Percentiles rank a stretch among this genome's conserved stretches.
These are phyloP conservation scores for Bryconaethiops microstoma DNA, from an alignment of 2,797 vertebrate genomes.

Conservation along the genomic window DNA sequence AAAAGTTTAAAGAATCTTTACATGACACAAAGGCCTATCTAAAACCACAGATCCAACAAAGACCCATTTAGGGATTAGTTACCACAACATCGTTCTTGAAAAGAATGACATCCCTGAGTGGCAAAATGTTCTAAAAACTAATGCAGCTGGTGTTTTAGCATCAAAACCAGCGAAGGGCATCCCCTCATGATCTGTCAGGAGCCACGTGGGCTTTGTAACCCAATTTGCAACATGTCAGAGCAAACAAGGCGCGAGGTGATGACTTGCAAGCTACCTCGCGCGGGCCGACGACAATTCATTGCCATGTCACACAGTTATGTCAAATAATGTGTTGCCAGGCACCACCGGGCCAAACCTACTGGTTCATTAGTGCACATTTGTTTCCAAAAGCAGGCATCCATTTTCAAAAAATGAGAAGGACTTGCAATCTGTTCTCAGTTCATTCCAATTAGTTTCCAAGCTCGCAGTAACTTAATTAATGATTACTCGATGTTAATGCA, in stretches of 20 bases:
- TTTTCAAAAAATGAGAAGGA: slow-evolving; percentile 26
- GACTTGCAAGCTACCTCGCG: slow-evolving; percentile 8
- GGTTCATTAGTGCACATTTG: slow-evolving; percentile 10
- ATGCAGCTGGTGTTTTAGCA: not conserved
- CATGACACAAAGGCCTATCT: too few species aligned
- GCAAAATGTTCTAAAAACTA: slow-evolving; percentile 2
- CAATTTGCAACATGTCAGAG: slow-evolving; percentile 35
- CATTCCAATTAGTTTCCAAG: slow-evolving; percentile 42
- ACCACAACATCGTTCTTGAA: not conserved
- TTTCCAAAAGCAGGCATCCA: slow-evolving; percentile 14
- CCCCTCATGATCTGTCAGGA: slow-evolving; percentile 29
- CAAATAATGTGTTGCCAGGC: slow-evolving; percentile 27
- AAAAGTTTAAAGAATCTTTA: too few species aligned
- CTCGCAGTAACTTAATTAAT: slow-evolving; percentile 44
- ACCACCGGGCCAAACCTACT: not conserved
- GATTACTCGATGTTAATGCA: slow-evolving; percentile 41
- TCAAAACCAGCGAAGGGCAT: slow-evolving; percentile 6
- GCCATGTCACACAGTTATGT: slow-evolving; percentile 17
- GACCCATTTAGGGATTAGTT: not conserved
- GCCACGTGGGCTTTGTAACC: slow-evolving; percentile 33
- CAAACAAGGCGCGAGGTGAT: slow-evolving; percentile 28
- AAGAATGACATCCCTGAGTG: not conserved
- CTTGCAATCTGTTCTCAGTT: slow-evolving; percentile 46
- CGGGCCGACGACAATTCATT: slow-evolving; percentile 31
- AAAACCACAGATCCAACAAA: not conserved